Conservation (phyloP, 1,140 invertebrate species). For the Nasonia vitripennis region DNA sequence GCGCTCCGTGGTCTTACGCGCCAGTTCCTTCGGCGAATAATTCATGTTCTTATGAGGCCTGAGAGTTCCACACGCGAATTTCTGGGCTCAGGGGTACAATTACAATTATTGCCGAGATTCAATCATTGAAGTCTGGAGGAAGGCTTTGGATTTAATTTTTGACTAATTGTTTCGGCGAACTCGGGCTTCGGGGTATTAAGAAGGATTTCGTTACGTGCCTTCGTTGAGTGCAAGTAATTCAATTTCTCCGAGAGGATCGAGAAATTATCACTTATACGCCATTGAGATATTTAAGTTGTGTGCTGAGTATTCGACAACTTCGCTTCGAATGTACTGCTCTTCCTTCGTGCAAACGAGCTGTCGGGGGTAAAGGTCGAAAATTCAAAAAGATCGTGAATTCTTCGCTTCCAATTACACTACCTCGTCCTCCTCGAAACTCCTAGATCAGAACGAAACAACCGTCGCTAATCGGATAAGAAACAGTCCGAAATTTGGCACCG, state of each 20-base stretch:
- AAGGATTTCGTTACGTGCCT: too few relatives aligned
- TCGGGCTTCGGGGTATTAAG: background rate
- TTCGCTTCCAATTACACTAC: too few relatives aligned
- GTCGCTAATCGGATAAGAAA: constrained; percentile 21
- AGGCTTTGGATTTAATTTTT: background rate
- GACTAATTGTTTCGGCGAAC: background rate
- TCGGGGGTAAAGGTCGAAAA: too few relatives aligned
- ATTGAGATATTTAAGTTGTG: too few relatives aligned
- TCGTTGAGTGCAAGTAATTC: too few relatives aligned
- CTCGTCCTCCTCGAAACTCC: too few relatives aligned
- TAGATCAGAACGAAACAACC: background rate
- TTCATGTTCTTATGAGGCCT: constrained; percentile 30
- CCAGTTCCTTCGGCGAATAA: constrained; percentile 36
- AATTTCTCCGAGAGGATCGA: too few relatives aligned
- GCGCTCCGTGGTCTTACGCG: background rate
- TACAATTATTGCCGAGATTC: constrained; percentile 27
- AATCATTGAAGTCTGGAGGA: background rate
- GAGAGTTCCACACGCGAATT: background rate
- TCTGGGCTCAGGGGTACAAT: background rate
- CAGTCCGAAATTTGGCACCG: background rate
- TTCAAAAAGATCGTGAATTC: too few relatives aligned
- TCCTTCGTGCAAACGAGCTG: too few relatives aligned
- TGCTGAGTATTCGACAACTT: background rate
- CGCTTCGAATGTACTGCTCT: background rate
- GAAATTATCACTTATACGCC: too few relatives aligned